Evolutionary conservation across 2,888 invertebrate species (phyloP).

Genomic region (Unio pictorum): DNA sequence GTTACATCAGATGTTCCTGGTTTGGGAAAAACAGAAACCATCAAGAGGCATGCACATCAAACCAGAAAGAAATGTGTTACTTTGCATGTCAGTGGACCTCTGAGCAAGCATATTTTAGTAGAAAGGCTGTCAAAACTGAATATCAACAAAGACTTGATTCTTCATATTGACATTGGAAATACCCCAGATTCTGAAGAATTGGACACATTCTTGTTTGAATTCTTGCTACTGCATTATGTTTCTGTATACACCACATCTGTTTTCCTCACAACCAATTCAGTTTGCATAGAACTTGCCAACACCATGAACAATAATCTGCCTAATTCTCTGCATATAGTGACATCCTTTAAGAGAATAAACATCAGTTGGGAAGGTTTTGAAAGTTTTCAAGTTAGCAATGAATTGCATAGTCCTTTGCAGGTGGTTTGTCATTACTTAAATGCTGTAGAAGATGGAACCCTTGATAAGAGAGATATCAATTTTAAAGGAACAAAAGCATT

Average conservation of each 20-base stretch:
- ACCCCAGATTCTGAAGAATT: slow-evolving; percentile 15
- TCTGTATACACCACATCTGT: slow-evolving; percentile 10
- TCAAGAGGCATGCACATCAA: slow-evolving; percentile 13
- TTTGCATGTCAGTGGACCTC: slow-evolving; percentile 35
- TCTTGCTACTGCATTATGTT: slow-evolving; percentile 20
- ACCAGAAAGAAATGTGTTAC: slow-evolving; percentile 3
- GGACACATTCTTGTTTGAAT: slow-evolving; percentile 33
- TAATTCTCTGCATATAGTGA: slow-evolving; percentile 22
- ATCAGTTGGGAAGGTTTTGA: slow-evolving; percentile 23
- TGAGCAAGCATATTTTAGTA: slow-evolving; percentile 14
- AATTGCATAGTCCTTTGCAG: slow-evolving; percentile 32
- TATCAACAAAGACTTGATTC: slow-evolving; percentile 7
- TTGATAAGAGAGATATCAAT: slow-evolving; percentile 23
- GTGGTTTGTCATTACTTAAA: slow-evolving; percentile 32
- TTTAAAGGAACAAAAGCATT: slow-evolving; percentile 10
- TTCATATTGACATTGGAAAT: slow-evolving; percentile 34
- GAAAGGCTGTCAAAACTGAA: slow-evolving; percentile 10
- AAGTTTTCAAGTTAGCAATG: slow-evolving; percentile 18
- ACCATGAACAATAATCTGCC: slow-evolving; percentile 20
- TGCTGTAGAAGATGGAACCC: slow-evolving; percentile 4
- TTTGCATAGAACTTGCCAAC: slow-evolving; percentile 32
- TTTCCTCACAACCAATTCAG: slow-evolving; percentile 10
- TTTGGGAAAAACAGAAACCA: slow-evolving; percentile 27
- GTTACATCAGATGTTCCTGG: slow-evolving; percentile 32
- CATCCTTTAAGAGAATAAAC: slow-evolving; percentile 17